Evolutionary conservation across 1,140 invertebrate species (phyloP), one percentile per base, ranked within the genome.

Genomic region (Oreohelix idahoensis): DNA sequence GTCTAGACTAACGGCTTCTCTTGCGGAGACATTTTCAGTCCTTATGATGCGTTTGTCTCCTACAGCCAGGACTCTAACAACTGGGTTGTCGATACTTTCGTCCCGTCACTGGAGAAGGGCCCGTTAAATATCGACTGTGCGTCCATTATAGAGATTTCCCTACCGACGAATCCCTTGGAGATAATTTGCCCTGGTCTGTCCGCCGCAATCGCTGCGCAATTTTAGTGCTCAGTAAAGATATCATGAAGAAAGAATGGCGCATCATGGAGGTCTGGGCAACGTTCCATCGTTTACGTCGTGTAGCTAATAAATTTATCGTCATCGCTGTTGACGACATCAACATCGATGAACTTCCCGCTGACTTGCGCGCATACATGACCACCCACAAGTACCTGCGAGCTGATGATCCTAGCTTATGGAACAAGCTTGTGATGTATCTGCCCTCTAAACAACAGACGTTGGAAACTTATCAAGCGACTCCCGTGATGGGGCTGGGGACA

Each of bases 51-150:
- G 53, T 98, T 97, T 92, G 95, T 98, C 8, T 96, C 97, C 84
- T 98, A 98, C 93, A 97, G 96, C 84, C 96, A 96, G 32, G 97
- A 97, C 92, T 97, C 98, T 92, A 96, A 97, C 88, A 95, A 97
- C 89, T 97, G 97, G 89, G 96, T 98, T 0, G 93, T 96, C 39
- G 95, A 97, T 86, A 96, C 96, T 15, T 94, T 98, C 63, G 96
- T 96, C 2, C 95, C 95, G 1, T 96, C 97, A 87, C 92, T 99
- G 75, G 97, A 99, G 91, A 95, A 96, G 95, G 95, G 2, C 95
- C 95, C 0, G 95, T 96, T 77, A 94, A 95, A n/a, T 98, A 98
- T 91, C 97, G 97, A 91, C 93, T 98, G 70, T 98, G 97, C 91
- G 93, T 98, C 66, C 96, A 97, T 89, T 97, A 97, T 92, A 94